Conservation (phyloP, 2,113 vertebrate species). For the Falco punctatus region DNA sequence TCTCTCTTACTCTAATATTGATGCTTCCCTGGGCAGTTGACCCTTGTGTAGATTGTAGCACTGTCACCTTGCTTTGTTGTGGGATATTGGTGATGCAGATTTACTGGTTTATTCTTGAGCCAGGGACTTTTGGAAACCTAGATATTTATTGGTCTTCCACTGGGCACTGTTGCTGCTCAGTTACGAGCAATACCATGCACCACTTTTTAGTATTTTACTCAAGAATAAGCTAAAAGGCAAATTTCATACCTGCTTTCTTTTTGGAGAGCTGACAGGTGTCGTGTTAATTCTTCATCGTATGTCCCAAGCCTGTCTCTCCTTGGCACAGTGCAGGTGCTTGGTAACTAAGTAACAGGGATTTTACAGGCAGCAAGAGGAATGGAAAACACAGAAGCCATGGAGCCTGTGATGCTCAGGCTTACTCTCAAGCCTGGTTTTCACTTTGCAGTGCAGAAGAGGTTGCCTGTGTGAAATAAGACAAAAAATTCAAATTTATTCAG, state of each 20-base stretch:
- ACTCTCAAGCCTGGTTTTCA: not conserved
- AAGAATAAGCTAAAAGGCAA: not conserved
- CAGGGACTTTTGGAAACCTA: not conserved
- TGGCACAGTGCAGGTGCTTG: not conserved
- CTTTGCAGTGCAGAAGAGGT: not conserved
- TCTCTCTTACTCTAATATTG: not conserved
- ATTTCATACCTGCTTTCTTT: not conserved
- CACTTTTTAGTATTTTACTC: not conserved
- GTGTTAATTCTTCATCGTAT: not conserved
- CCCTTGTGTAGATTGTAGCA: not conserved
- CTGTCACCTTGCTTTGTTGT: not conserved
- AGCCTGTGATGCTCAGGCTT: not conserved
- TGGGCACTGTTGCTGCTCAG: not conserved
- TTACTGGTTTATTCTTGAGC: not conserved
- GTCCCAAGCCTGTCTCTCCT: not conserved
- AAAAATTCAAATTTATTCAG: not conserved
- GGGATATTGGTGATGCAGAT: not conserved
- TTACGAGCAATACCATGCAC: not conserved
- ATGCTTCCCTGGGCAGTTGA: not conserved
- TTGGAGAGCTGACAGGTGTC: not conserved
- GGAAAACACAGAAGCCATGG: not conserved
- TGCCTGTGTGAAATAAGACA: not conserved
- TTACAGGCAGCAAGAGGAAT: not conserved
- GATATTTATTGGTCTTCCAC: not conserved
- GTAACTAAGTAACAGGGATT: not conserved